A percentile compares a stretch with the other conserved stretches of the same genome.
phyloP scores from a whole-genome alignment of 2,888 invertebrate species.

The Conus canariensis region DNA sequence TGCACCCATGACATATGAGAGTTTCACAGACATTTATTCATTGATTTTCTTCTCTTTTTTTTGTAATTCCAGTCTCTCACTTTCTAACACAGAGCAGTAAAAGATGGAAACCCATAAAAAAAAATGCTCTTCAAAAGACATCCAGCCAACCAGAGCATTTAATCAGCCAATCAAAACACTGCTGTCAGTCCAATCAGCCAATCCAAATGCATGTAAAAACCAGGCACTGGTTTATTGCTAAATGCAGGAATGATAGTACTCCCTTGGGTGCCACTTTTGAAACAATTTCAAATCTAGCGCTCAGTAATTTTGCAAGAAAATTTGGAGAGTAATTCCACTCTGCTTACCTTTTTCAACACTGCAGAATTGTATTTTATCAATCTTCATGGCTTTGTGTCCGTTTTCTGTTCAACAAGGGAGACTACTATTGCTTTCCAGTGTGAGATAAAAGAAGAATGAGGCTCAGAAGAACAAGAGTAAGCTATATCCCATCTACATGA shows the following conservation, averaged over 20 bases:
- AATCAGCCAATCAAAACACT: neutral
- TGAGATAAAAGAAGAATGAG: too few relatives aligned
- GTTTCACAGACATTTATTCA: conserved; percentile 10
- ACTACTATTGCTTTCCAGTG: too few relatives aligned
- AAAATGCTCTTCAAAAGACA: neutral
- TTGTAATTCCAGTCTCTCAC: neutral
- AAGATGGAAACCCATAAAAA: neutral
- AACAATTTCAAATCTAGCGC: neutral
- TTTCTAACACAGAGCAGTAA: neutral
- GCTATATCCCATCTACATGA: too few relatives aligned
- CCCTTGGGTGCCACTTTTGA: too few relatives aligned
- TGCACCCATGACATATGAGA: neutral
- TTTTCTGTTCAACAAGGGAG: too few relatives aligned
- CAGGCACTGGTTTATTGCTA: neutral
- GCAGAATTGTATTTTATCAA: too few relatives aligned
- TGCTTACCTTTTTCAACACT: too few relatives aligned
- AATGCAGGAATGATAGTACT: neutral
- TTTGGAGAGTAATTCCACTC: too few relatives aligned
- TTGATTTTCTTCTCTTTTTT: neutral
- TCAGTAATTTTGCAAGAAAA: neutral
- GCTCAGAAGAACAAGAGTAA: too few relatives aligned
- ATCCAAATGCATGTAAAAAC: neutral
- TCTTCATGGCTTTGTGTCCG: neutral
- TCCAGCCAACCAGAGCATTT: neutral
- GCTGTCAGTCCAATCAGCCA: neutral